phyloP scores from a whole-genome alignment of 2,888 invertebrate species.

The Neria commutata region DNA sequence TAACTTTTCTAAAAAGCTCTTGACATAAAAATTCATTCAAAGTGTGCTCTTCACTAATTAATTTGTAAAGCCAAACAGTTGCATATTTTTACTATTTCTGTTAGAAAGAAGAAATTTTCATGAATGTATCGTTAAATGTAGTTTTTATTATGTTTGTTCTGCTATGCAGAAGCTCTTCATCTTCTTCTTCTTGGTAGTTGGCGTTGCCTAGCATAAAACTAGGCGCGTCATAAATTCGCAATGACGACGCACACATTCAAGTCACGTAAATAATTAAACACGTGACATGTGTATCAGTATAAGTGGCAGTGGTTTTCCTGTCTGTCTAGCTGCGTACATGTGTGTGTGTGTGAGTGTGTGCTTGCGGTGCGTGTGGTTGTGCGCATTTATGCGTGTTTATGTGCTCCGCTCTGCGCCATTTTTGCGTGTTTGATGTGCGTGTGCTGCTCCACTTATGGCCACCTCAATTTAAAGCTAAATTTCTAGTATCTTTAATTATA shows the following conservation, averaged over 20 bases:
- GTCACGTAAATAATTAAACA: slow-evolving; percentile 64
- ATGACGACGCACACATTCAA: slow-evolving; percentile 45
- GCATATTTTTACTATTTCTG: no score
- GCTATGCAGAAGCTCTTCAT: not conserved
- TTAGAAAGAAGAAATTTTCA: no score
- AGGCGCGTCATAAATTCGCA: not conserved
- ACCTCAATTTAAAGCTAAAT: no score
- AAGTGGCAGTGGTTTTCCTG: slow-evolving; percentile 24
- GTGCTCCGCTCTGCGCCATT: no score
- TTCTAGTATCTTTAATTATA: no score
- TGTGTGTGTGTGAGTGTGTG: not conserved
- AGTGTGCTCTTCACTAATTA: no score
- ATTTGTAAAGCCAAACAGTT: no score
- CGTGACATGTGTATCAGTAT: slow-evolving; percentile 60
- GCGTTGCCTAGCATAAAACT: not conserved
- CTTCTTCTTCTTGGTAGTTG: not conserved
- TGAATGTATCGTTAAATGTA: not conserved
- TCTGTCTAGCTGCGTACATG: slow-evolving; percentile 4
- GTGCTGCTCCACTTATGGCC: no score
- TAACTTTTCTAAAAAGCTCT: no score
- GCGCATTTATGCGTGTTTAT: no score
- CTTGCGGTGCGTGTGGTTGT: not conserved
- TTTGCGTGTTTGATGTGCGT: not conserved
- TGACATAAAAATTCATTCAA: no score
- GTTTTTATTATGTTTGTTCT: not conserved